Evolutionary conservation across 1,140 invertebrate species (phyloP).

Genomic region (Latrodectus geometricus): DNA sequence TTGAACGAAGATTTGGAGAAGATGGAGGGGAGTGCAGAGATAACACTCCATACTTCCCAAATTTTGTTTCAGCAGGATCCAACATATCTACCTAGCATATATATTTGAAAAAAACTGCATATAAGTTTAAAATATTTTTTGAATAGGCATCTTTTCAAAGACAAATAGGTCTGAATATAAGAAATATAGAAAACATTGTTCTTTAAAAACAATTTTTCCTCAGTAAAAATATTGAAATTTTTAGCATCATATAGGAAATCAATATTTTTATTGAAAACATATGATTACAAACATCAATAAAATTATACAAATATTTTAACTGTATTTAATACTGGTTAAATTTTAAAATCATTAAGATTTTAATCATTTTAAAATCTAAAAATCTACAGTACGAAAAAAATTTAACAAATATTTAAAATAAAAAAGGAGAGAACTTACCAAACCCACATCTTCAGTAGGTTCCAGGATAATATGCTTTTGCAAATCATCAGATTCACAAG

Average conservation of each 20-base stretch:
- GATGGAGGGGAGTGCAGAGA: conserved; percentile 62
- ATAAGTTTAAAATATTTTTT: neutral
- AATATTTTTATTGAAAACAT: too few relatives aligned
- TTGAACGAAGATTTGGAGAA: conserved; percentile 49
- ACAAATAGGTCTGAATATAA: too few relatives aligned
- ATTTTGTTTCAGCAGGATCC: conserved; percentile 57
- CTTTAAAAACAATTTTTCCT: too few relatives aligned
- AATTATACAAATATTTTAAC: too few relatives aligned
- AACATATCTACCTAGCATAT: conserved; percentile 64
- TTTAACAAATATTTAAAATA: neutral
- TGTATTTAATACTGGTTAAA: too few relatives aligned
- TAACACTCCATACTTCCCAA: conserved; percentile 61
- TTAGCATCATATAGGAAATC: too few relatives aligned
- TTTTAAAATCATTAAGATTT: too few relatives aligned
- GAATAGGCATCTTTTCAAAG: neutral
- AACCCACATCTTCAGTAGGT: conserved; percentile 82
- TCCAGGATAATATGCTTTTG: conserved; percentile 78
- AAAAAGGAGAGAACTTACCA: conserved; percentile 72
- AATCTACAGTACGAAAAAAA: too few relatives aligned
- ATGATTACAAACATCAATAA: too few relatives aligned
- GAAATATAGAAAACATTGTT: too few relatives aligned
- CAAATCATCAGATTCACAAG: conserved; percentile 64
- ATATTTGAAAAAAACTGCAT: neutral
- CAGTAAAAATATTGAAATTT: too few relatives aligned
- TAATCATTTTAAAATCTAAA: too few relatives aligned